Base-by-base conservation (phyloP, 2,797 vertebrate species). In the Neomorphus geoffroyi region DNA sequence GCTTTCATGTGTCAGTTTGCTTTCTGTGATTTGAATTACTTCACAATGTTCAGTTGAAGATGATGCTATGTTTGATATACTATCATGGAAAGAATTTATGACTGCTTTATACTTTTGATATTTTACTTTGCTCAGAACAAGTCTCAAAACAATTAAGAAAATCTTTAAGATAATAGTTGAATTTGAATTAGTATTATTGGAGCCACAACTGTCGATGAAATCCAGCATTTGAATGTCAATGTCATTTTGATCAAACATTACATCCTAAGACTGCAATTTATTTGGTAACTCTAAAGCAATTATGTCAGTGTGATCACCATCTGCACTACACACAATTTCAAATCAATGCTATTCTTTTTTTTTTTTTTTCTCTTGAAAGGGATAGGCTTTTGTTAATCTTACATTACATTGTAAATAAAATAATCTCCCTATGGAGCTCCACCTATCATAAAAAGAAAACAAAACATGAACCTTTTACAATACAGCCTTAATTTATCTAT, bases 291-390 rank as follows among this genome's bases (percentile, higher is more conserved):
- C 80, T 74, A 43, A 93, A 92, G 53, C 22, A 67, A 24, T 86
- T 95, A 53, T 80, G 18, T 88, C 73, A 54, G 53, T 3, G 1
- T 87, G 87, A 89, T 81, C 87, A 79, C 75, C 66, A 84, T 91
- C 72, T 96, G 69, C 78, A 80, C 37, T 67, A 83, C 35, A 58
- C 72, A 88, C 37, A 92, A 73, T 95, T 94, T 96, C 80, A 93
- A 93, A 90, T 95, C 78, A 93, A 11, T 85, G 24, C 9, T 86
- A 84, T 93, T 94, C 21, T 95, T 75, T 69, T 67, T 77, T 75
- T 69, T 67, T 77, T 46, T 9, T 82, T 28, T 70, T 88, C 80
- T 51, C 73, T 86, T 86, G 58, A 80, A 83, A 88, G 21, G 19
- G 5, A 86, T 41, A 90, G 10, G 9, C 19, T n/a, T 94, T 91